phyloP scores from a whole-genome alignment of 2,888 invertebrate species.

The Tenthredo notha region DNA sequence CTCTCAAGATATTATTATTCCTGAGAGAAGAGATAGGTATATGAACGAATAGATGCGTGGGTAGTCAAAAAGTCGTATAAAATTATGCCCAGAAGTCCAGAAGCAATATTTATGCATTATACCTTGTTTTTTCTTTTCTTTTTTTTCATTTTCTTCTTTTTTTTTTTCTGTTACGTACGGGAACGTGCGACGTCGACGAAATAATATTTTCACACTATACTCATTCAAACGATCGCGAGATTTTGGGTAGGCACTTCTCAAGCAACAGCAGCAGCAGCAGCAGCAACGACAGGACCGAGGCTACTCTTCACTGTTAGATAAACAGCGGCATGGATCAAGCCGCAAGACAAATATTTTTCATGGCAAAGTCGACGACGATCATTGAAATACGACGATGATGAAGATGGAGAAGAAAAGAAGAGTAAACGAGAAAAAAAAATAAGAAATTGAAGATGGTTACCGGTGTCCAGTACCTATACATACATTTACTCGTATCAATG shows the following conservation, averaged over 20 bases:
- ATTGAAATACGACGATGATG: conserved; percentile 10
- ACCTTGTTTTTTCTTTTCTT: conserved; percentile 59
- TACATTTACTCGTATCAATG: not conserved
- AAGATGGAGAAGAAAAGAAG: not conserved
- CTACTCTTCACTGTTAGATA: conserved; percentile 52
- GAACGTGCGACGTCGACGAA: conserved; percentile 51
- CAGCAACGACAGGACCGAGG: not conserved
- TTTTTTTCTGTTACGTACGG: conserved; percentile 22
- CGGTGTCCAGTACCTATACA: not conserved
- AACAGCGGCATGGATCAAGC: conserved; percentile 59
- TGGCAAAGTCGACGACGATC: conserved; percentile 12
- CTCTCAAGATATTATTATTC: not conserved
- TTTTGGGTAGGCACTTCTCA: not conserved
- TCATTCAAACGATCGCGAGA: not conserved
- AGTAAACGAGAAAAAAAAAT: not conserved
- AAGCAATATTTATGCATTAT: conserved; percentile 60
- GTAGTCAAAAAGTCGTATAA: conserved; percentile 54
- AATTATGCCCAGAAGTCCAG: conserved; percentile 63
- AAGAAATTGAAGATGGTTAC: not conserved
- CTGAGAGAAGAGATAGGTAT: not conserved
- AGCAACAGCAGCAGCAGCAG: not conserved
- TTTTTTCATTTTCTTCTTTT: not conserved
- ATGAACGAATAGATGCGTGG: not conserved
- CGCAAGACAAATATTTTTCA: conserved; percentile 59
- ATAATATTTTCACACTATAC: conserved; percentile 64